These are phyloP conservation scores for Salmo trutta DNA, from an alignment of 2,797 vertebrate species.

Conservation along the genomic window DNA sequence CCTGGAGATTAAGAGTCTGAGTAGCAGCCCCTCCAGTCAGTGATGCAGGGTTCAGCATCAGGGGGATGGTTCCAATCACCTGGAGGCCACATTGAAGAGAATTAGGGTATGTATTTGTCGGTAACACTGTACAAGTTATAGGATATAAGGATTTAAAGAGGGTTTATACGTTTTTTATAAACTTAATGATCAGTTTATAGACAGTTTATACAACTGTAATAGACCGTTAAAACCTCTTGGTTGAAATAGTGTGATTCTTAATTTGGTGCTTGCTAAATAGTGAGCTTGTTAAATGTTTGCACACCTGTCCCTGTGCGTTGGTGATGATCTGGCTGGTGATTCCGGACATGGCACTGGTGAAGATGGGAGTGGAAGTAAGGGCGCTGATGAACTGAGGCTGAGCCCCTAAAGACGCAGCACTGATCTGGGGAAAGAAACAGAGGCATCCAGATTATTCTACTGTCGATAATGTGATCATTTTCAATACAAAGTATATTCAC, in stretches of 20 bases:
- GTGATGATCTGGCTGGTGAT: slow-evolving; percentile 92
- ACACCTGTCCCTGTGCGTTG: slow-evolving; percentile 91
- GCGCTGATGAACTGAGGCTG: slow-evolving; percentile 92
- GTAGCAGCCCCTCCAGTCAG: slow-evolving; percentile 75
- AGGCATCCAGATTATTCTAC: neutral
- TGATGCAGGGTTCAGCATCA: slow-evolving; percentile 86
- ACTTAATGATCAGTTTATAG: neutral
- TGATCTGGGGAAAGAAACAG: slow-evolving; percentile 74
- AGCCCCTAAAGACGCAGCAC: slow-evolving; percentile 84
- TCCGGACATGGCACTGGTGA: slow-evolving; percentile 86
- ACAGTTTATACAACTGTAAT: no score
- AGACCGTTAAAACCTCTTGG: no score
- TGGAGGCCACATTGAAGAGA: slow-evolving; percentile 57
- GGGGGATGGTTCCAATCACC: slow-evolving; percentile 92
- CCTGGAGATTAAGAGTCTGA: slow-evolving; percentile 78
- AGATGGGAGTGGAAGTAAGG: slow-evolving; percentile 86
- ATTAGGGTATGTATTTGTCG: neutral
- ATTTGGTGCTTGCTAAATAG: neutral
- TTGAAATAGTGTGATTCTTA: neutral
- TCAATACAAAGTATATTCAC: neutral
- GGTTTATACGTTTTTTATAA: neutral
- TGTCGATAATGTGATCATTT: neutral
- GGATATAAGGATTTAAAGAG: neutral
- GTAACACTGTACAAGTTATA: neutral
- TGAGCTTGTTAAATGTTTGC: neutral